phyloP scores from a whole-genome alignment of 2,113 vertebrate genomes.

The Lanius ludovicianus region DNA sequence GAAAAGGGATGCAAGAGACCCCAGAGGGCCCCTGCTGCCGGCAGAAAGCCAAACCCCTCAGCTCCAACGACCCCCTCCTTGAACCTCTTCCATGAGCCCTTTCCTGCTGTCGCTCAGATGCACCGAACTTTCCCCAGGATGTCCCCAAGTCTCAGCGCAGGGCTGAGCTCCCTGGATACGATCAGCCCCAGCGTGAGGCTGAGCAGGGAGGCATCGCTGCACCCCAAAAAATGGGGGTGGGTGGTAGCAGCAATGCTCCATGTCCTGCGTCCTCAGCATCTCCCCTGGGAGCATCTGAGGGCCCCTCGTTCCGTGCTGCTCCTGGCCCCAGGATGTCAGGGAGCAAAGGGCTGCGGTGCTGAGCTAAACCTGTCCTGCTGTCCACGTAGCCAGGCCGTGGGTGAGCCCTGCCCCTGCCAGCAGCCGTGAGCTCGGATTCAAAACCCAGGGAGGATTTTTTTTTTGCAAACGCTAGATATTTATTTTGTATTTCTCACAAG shows the following conservation, averaged over 20 bases:
- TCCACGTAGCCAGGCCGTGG: rapidly evolving
- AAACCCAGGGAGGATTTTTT: not conserved
- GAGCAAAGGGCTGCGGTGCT: rapidly evolving
- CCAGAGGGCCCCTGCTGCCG: not conserved
- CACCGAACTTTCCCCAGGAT: not conserved
- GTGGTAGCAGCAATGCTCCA: rapidly evolving
- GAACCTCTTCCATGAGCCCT: not conserved
- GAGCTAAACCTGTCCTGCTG: not conserved
- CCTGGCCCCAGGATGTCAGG: not conserved
- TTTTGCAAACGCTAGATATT: conserved; percentile 36
- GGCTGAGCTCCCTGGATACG: not conserved
- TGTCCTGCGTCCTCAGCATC: rapidly evolving
- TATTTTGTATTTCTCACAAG: conserved; percentile 63
- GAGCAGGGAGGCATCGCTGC: not conserved
- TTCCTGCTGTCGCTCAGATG: not conserved
- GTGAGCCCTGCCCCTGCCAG: not conserved
- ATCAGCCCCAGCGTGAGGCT: rapidly evolving
- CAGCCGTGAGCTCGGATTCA: rapidly evolving
- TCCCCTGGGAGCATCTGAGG: not conserved
- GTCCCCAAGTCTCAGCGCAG: rapidly evolving
- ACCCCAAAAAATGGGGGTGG: rapidly evolving
- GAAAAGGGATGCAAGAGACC: not conserved
- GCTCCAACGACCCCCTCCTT: not conserved
- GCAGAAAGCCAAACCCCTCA: not conserved
- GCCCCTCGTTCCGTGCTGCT: rapidly evolving